Conservation (phyloP, 2,797 vertebrate genomes). For the Glyptemys insculpta region DNA sequence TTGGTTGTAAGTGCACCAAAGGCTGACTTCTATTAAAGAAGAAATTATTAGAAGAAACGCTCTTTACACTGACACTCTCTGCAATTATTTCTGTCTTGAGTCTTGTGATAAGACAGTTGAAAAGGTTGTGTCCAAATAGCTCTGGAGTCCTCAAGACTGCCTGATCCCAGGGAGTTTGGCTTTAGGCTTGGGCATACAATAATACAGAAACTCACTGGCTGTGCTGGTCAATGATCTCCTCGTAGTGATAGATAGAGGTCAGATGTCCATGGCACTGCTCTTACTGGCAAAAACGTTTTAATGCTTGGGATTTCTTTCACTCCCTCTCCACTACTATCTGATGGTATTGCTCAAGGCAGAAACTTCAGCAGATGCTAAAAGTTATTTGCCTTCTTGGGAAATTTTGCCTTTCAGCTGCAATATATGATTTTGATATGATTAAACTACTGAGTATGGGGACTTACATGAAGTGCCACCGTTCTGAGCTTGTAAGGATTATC, state of each 20-base stretch:
- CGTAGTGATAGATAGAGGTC: background rate
- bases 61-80: background rate
- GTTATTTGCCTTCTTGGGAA: background rate
- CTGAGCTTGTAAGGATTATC: background rate
- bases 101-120: background rate
- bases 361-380: background rate
- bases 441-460: background rate
- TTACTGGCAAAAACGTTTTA: background rate
- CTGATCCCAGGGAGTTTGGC: background rate
- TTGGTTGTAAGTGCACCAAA: background rate
- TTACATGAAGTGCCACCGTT: too few relatives aligned
- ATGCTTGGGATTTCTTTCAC: background rate
- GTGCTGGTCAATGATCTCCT: background rate
- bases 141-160: background rate
- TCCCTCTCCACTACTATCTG: background rate
- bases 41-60: background rate
- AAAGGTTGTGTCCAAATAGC: background rate
- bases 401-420: background rate
- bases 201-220: background rate
- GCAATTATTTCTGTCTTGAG: background rate
- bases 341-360: background rate
- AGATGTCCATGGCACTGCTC: background rate
- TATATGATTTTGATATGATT: background rate
- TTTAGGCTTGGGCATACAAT: background rate
- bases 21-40: background rate